Evolutionary conservation across 2,888 invertebrate species (phyloP).

Genomic region (Xestia c-nigrum): DNA sequence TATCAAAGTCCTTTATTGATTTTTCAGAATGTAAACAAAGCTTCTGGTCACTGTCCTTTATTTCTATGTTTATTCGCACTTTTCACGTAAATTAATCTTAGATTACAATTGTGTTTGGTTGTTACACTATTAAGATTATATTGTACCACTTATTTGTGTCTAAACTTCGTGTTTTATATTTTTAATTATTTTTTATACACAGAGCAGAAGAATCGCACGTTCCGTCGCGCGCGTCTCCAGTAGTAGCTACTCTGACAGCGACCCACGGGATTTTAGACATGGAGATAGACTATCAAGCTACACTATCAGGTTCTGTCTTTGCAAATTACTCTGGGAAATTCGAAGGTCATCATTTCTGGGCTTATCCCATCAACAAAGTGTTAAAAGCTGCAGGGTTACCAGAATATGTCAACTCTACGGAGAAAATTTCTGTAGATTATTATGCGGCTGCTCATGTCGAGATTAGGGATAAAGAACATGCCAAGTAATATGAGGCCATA

Average conservation of each 20-base stretch:
- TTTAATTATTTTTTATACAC: too few species aligned
- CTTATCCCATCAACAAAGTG: slow-evolving; percentile 45
- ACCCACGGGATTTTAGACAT: slow-evolving; percentile 39
- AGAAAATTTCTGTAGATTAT: slow-evolving; percentile 55
- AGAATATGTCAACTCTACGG: slow-evolving; percentile 21
- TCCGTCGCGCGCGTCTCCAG: too few species aligned
- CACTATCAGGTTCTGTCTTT: slow-evolving; percentile 54
- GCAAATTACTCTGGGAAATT: slow-evolving; percentile 50
- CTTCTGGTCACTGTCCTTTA: too few species aligned
- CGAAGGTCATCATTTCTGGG: slow-evolving; percentile 65
- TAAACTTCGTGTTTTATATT: too few species aligned
- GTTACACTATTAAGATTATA: too few species aligned
- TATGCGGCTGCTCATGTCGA: slow-evolving; percentile 46
- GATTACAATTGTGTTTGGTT: too few species aligned
- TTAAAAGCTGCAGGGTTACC: slow-evolving; percentile 28
- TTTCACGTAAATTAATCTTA: too few species aligned
- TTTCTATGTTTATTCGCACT: too few species aligned
- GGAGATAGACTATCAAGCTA: slow-evolving; percentile 59
- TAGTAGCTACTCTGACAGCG: slow-evolving; percentile 33
- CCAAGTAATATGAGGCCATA: neutral
- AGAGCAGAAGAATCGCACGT: too few species aligned
- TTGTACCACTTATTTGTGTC: too few species aligned
- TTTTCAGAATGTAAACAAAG: too few species aligned
- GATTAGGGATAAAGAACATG: neutral
- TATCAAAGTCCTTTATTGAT: too few species aligned